These are phyloP conservation scores for Colinus virginianus DNA, from an alignment of 2,113 vertebrate species.

Conservation along the genomic window DNA sequence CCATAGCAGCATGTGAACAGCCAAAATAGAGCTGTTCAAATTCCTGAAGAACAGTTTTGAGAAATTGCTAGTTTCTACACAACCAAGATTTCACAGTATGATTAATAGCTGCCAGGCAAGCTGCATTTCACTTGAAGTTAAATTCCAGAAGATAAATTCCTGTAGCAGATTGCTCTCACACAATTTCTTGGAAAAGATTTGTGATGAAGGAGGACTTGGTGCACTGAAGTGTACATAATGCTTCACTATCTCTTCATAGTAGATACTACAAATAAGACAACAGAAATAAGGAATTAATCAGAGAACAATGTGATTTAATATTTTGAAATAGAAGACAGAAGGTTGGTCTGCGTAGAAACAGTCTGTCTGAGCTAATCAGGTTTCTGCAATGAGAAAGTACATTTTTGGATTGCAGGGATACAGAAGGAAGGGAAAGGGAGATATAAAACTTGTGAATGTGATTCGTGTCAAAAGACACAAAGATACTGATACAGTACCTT, in stretches of 20 bases:
- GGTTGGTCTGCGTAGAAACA: neutral
- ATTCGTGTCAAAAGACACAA: too few relatives aligned
- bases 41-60: neutral
- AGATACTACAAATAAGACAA: neutral
- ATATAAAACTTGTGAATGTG: too few relatives aligned
- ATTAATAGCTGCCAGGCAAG: neutral
- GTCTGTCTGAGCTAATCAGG: neutral
- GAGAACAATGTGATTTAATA: neutral
- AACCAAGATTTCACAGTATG: neutral
- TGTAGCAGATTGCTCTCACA: neutral
- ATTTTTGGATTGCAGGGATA: accelerated
- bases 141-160: neutral
- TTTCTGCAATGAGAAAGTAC: neutral
- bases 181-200: neutral
- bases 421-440: too few relatives aligned
- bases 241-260: neutral
- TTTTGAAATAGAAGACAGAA: neutral
- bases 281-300: neutral
- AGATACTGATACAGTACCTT: too few relatives aligned
- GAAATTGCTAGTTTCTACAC: neutral
- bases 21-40: neutral
- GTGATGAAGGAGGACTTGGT: neutral
- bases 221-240: neutral
- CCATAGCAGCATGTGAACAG: neutral
- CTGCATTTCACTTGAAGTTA: neutral